Evolutionary conservation across 2,888 invertebrate species (phyloP).

Genomic region (Sturmia bella): DNA sequence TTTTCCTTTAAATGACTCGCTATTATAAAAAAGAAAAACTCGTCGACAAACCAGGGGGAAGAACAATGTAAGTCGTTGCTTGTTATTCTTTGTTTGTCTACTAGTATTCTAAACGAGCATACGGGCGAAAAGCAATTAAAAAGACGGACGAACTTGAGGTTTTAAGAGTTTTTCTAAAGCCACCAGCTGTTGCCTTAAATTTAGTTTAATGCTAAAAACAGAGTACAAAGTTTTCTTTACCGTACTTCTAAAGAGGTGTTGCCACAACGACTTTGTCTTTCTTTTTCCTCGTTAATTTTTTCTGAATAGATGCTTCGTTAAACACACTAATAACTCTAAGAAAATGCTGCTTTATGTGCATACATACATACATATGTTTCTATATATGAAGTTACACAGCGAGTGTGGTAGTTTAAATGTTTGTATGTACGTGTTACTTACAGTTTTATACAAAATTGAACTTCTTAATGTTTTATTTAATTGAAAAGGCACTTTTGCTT

Average conservation of each 20-base stretch:
- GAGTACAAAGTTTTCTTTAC: constrained; percentile 61
- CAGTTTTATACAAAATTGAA: constrained; percentile 4
- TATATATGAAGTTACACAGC: background rate
- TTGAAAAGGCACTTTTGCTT: constrained; percentile 50
- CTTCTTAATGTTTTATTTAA: constrained; percentile 55
- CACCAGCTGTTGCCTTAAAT: constrained; percentile 67
- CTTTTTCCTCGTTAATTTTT: constrained; percentile 1
- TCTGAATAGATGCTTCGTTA: constrained; percentile 31
- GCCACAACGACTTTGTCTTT: constrained; percentile 62
- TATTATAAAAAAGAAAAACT: constrained; percentile 19
- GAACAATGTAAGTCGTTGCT: constrained; percentile 35
- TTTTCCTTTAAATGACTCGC: constrained; percentile 53
- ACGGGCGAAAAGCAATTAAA: constrained; percentile 69
- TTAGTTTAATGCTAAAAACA: constrained; percentile 61
- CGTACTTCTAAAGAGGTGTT: constrained; percentile 57
- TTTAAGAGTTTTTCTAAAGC: constrained; percentile 52
- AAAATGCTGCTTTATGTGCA: background rate
- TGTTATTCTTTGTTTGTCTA: constrained; percentile 10
- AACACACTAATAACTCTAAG: constrained; percentile 52
- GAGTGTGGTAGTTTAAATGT: background rate
- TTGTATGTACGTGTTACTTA: background rate
- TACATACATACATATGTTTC: background rate
- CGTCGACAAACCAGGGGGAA: constrained; percentile 45
- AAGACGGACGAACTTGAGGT: constrained; percentile 45
- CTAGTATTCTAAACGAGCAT: constrained; percentile 57